Conservation (phyloP, 2,797 vertebrate species). For the Chelon labrosus region DNA sequence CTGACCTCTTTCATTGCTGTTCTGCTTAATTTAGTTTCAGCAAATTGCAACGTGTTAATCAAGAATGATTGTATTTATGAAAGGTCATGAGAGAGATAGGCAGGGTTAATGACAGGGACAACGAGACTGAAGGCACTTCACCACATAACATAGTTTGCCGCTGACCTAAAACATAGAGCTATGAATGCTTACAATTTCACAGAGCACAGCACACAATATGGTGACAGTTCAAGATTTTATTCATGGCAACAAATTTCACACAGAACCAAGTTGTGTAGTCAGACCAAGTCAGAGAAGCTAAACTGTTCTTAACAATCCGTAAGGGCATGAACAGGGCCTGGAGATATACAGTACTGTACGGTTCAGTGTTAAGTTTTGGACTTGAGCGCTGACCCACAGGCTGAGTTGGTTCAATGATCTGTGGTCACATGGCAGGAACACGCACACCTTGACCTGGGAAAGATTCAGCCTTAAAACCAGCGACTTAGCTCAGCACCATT, state of each 20-base stretch:
- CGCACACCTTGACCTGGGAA: constrained; percentile 5
- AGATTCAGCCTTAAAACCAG: constrained; percentile 39
- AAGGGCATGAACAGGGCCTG: constrained; percentile 12
- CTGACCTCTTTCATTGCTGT: constrained; percentile 19
- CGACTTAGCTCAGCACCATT: constrained; percentile 61
- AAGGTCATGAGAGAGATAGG: constrained; percentile 3
- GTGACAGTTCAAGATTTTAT: constrained; percentile 60
- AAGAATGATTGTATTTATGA: constrained; percentile 11
- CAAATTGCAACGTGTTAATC: constrained; percentile 6
- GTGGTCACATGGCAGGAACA: constrained; percentile 34
- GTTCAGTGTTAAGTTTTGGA: constrained; percentile 36
- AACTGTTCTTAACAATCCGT: constrained; percentile 31
- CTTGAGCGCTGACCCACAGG: constrained; percentile 39
- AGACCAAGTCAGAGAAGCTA: neutral
- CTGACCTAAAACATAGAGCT: constrained; percentile 11
- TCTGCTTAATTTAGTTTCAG: constrained; percentile 13
- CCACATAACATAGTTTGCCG: neutral
- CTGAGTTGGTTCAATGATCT: constrained; percentile 28
- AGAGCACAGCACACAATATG: constrained; percentile 34
- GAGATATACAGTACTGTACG: constrained; percentile 47
- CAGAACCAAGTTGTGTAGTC: constrained; percentile 18
- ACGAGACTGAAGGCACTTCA: constrained; percentile 31
- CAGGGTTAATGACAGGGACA: constrained; percentile 19
- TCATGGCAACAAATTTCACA: constrained; percentile 48
- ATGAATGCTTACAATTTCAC: constrained; percentile 23